These are phyloP conservation scores for Bradynema listronoti DNA, from an alignment of 1,140 invertebrate species.

Conservation along the genomic window DNA sequence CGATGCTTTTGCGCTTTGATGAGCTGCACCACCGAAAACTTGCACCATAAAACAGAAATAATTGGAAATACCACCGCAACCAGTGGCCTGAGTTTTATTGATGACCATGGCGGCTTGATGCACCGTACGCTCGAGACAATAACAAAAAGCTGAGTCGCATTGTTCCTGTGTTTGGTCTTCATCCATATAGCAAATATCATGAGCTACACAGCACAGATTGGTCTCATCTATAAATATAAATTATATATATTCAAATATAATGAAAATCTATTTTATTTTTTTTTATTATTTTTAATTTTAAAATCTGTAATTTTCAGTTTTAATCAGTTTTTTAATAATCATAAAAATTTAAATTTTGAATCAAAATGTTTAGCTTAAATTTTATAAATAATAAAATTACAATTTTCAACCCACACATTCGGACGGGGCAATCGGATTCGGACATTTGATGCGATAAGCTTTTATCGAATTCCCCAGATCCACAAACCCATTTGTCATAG, in stretches of 20 bases:
- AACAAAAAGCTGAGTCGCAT: slow-evolving; percentile 23
- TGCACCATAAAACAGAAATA: slow-evolving; percentile 24
- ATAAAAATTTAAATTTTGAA: no score
- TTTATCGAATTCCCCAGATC: slow-evolving; percentile 21
- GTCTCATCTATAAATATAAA: slow-evolving; percentile 14
- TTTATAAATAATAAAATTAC: neutral
- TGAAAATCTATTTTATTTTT: neutral
- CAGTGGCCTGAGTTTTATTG: neutral
- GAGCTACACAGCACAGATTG: slow-evolving; percentile 21
- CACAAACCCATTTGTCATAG: slow-evolving; percentile 21
- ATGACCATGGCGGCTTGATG: neutral
- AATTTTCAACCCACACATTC: slow-evolving; percentile 22
- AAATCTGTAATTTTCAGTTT: neutral
- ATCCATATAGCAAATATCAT: slow-evolving; percentile 28
- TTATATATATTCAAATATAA: neutral
- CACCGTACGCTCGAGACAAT: slow-evolving; percentile 22
- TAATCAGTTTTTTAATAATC: no score
- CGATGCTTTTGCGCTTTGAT: slow-evolving; percentile 9
- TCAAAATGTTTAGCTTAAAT: neutral
- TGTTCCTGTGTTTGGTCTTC: slow-evolving; percentile 11
- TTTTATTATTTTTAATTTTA: neutral
- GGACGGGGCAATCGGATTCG: slow-evolving; percentile 11
- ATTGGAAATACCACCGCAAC: slow-evolving; percentile 8
- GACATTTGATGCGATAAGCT: slow-evolving; percentile 19
- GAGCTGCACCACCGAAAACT: slow-evolving; percentile 21